Evolutionary conservation across 2,888 invertebrate genomes (phyloP).

Genomic region (Polylopha cassiicola): DNA sequence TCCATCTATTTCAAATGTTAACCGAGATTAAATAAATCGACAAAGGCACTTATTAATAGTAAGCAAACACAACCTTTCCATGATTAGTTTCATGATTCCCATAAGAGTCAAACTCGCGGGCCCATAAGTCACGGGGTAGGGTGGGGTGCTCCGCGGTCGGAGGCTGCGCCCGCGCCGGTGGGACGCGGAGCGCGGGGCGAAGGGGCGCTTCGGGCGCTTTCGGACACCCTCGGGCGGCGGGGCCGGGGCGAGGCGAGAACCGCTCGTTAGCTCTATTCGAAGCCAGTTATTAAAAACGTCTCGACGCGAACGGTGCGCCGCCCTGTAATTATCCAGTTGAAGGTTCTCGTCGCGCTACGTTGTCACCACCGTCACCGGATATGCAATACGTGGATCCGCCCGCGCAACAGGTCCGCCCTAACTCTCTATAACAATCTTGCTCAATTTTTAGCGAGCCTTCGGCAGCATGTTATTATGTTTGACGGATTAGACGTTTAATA

Average conservation of each 20-base stretch:
- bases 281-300: conserved; percentile 79
- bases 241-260: conserved; percentile 73
- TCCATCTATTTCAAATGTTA: no score
- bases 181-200: conserved; percentile 38
- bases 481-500: conserved; percentile 15
- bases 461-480: conserved; percentile 15
- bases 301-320: conserved; percentile 76
- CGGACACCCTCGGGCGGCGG: conserved; percentile 50
- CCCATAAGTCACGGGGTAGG: conserved; percentile 67
- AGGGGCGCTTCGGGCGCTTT: conserved; percentile 44
- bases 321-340: conserved; percentile 76
- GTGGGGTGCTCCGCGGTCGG: conserved; percentile 58
- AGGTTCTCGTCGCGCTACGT: conserved; percentile 60
- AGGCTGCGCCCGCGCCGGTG: conserved; percentile 51
- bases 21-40: no score
- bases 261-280: conserved; percentile 76
- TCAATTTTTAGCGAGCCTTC: conserved; percentile 27
- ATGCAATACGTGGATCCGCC: conserved; percentile 75
- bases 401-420: conserved; percentile 70
- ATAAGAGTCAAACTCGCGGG: conserved; percentile 34
- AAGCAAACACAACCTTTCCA: neutral
- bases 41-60: no score
- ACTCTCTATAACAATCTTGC: conserved; percentile 45
- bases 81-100: conserved; percentile 2
- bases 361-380: conserved; percentile 69